Conservation (phyloP, 1,140 invertebrate species). For the Rhopalosiphum maidis region DNA sequence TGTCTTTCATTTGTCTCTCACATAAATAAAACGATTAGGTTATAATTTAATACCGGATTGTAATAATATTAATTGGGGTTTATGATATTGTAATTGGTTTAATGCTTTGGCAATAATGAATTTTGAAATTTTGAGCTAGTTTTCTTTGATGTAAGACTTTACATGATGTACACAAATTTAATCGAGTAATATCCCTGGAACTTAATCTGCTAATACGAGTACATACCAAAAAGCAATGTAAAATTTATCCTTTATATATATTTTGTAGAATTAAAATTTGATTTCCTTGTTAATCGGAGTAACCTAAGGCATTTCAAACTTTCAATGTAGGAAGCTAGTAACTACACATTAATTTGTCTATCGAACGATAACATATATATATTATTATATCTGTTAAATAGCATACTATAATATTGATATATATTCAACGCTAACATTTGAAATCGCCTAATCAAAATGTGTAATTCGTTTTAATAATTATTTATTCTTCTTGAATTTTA, state of each 20-base stretch:
- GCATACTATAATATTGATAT: neutral
- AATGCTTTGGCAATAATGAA: neutral
- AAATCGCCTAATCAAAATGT: neutral
- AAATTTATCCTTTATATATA: neutral
- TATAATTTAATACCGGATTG: neutral
- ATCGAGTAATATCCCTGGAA: neutral
- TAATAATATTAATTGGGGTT: neutral
- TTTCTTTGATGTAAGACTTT: neutral
- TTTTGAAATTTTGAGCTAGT: neutral
- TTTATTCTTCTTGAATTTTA: neutral
- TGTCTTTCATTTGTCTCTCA: neutral
- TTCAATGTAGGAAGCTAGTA: neutral
- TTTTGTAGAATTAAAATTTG: constrained; percentile 8
- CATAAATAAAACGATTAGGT: neutral
- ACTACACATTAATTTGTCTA: neutral
- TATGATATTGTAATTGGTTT: neutral
- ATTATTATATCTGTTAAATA: neutral
- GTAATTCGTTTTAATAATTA: too few relatives aligned
- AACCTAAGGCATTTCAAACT: neutral
- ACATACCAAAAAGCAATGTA: neutral
- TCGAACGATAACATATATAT: neutral
- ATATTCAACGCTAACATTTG: neutral
- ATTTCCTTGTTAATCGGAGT: neutral
- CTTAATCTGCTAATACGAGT: neutral
- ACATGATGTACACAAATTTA: neutral